Percentiles rank a stretch among this genome's conserved stretches.
Conservation (phyloP, 1,140 invertebrate genomes). For the Pseudomyrmex cubaensis region DNA sequence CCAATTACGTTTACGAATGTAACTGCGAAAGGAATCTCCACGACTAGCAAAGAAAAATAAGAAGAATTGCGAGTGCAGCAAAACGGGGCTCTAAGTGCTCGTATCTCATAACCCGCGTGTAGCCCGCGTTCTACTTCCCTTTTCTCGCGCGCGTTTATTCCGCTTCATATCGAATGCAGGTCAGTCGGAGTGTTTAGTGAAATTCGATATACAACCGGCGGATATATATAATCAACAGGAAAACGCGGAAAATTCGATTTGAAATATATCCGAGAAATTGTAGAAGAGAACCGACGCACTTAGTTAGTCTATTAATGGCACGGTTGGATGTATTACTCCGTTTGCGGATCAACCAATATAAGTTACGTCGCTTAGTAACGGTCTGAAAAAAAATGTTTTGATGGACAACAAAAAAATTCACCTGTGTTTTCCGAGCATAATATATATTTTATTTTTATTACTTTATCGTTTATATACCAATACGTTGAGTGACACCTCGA, state of each 20-base stretch:
- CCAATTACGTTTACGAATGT: slow-evolving; percentile 24
- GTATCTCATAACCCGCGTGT: background rate
- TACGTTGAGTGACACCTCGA: slow-evolving; percentile 29
- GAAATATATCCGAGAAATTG: slow-evolving; percentile 31
- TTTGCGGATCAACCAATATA: background rate
- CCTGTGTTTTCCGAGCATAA: background rate
- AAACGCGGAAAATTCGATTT: slow-evolving; percentile 38
- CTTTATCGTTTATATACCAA: slow-evolving; percentile 8
- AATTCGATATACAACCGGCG: slow-evolving; percentile 24
- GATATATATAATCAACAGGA: background rate
- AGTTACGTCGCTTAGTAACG: background rate
- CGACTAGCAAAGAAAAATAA: slow-evolving; percentile 36
- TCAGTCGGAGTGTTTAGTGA: slow-evolving; percentile 7
- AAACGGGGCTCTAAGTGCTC: background rate
- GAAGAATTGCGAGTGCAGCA: slow-evolving; percentile 13
- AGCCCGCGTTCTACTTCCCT: background rate
- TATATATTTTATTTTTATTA: slow-evolving; percentile 11
- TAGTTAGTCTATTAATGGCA: slow-evolving; percentile 9
- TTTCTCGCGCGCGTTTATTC: background rate
- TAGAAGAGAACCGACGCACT: background rate
- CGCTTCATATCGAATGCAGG: background rate
- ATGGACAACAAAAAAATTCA: background rate
- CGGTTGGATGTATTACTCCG: background rate
- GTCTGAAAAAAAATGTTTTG: background rate
- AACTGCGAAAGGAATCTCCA: slow-evolving; percentile 9